Evolutionary conservation across 2,113 vertebrate species (phyloP), one percentile per base, ranked within the genome.

Genomic region (Atlantisia rogersi): DNA sequence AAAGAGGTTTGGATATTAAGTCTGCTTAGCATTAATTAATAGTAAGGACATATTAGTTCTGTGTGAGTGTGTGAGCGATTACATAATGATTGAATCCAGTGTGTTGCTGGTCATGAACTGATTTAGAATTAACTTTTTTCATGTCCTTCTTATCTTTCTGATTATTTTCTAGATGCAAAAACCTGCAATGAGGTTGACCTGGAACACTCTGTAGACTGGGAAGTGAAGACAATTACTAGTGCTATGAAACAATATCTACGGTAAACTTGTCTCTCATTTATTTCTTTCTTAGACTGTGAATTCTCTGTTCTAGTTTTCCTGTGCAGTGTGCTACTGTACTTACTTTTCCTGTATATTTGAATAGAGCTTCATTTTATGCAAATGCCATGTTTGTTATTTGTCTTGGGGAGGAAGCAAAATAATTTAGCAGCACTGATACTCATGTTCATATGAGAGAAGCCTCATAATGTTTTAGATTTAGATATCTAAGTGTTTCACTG

Each of bases 191-290:
- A 99, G 48, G 92, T 99, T 94, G 99, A 99, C 93, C 96, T 99
- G 96, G 98, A 99, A 81, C 95, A 97, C 82, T 98, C 98, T 15
- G 93, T 98, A 20, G 99, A 99, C 28, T 99, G 99, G 99, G 99
- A 99, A 73, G 98, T 99, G 56, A 99, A 99, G 97, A 99, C 99
- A 8, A 99, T 99, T 95, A 99, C 99, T 4, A 99, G 99, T 92
- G 98, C 99, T 91, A 97, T 99, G 93, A 99, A 99, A 85, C 99
- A 99, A 20, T 99, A 99, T 97, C 97, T 99, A 86, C 99, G 99
- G 99, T 99, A 95, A 98, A 98, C 20, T 60, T 70, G 10, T 39
- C 28, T 69, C 37, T 83, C 15, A 6, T 37, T 85, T 8, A 10
- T 62, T 46, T 46, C 13, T 13, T 26, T 64, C 29, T 60, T 26